phyloP scores from a whole-genome alignment of 2,113 vertebrate genomes.

The Crotalus horridus region DNA sequence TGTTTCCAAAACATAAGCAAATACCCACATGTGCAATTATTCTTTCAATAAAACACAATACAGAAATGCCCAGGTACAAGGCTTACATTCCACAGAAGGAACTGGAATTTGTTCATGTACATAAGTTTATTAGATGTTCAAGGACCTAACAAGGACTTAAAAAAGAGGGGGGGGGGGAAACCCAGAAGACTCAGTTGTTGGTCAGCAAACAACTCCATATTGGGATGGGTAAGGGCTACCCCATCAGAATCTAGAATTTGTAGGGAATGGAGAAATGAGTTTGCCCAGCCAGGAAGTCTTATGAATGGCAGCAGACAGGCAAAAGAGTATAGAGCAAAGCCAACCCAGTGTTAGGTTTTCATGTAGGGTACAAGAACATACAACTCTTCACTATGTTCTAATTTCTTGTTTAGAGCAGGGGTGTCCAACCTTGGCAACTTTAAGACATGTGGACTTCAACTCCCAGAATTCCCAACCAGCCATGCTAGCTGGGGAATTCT shows the following conservation, averaged over 20 bases:
- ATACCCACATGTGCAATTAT: background rate
- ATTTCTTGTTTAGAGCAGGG: background rate
- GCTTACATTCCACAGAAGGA: background rate
- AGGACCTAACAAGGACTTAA: background rate
- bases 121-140: constrained; percentile 23
- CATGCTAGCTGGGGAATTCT: background rate
- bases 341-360: background rate
- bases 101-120: background rate
- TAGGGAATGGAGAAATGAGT: background rate
- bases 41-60: background rate
- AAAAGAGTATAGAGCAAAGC: background rate
- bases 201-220: constrained; percentile 5
- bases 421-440: background rate
- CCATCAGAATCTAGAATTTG: background rate
- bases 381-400: background rate
- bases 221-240: background rate
- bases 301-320: background rate
- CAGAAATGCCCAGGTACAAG: background rate
- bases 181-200: background rate
- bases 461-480: background rate
- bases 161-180: background rate
- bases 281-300: too few relatives aligned
- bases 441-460: background rate
- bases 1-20: background rate
- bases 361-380: background rate